Evolutionary conservation across 2,888 invertebrate genomes (phyloP).

Genomic region (Drosophila greeni): DNA sequence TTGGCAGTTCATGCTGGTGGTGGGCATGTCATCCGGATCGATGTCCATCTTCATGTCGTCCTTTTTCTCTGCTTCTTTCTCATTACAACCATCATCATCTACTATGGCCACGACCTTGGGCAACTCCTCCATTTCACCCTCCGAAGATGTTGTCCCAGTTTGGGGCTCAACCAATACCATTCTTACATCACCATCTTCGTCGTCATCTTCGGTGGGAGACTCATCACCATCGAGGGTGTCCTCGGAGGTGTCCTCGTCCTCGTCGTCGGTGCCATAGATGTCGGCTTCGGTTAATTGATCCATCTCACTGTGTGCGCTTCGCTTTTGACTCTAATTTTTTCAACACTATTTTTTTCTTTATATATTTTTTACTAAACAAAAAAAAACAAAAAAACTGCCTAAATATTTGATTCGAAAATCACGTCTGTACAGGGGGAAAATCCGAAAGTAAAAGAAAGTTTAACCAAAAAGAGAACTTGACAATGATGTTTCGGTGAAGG

Average conservation of each 20-base stretch:
- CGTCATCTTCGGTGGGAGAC: not conserved
- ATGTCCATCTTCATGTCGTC: not conserved
- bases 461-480: too few species aligned
- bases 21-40: slow-evolving; percentile 40
- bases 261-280: not conserved
- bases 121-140: too few species aligned
- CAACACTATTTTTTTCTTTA: not conserved
- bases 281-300: not conserved
- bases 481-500: not conserved
- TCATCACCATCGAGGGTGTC: not conserved
- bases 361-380: too few species aligned
- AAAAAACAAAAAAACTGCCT: not conserved
- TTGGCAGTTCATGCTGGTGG: slow-evolving; percentile 39
- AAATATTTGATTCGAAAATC: not conserved
- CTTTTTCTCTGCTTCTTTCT: too few species aligned
- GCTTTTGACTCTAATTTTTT: not conserved
- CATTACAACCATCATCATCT: too few species aligned
- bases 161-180: not conserved
- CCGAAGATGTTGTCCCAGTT: too few species aligned
- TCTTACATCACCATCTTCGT: not conserved
- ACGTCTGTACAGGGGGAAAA: not conserved
- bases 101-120: too few species aligned
- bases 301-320: not conserved
- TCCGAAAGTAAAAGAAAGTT: not conserved
- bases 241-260: not conserved